Evolutionary conservation across 1,140 invertebrate species (phyloP), one percentile per base, ranked within the genome.

Genomic region (Galendromus occidentalis): DNA sequence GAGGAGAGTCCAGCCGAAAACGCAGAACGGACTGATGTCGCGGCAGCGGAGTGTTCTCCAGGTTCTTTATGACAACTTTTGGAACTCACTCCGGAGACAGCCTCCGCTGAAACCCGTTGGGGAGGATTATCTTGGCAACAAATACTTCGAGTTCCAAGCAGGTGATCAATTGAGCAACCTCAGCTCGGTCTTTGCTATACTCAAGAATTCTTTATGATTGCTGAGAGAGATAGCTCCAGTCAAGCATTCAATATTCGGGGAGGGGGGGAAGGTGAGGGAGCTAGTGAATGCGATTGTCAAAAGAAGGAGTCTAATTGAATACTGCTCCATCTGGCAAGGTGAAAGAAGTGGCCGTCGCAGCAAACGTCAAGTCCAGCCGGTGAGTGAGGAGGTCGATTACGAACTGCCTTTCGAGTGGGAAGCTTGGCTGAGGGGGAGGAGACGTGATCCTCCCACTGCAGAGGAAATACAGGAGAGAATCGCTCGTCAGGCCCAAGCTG

Each of bases 61-160:
- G 7, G 42, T 29, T 41, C 42, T 64, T 17, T 66, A 66, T 30
- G 2, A 9, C 14, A 33, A 64, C 42, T 68, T 68, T 44, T 22
- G 64, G 18, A 42, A 64, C n/a, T 68, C 68, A 5, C 44, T 68
- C 25, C 66, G 64, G 55, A 2, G 63, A 22, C 22, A 2, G 28
- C 33, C 29, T 22, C 44, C 17, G 2, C 47, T 29, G 22, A 79
- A 77, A 67, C 73, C 76, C 0, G 77, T 79, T 59, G 86, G 85
- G 17, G 80, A 81, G 72, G 87, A 91, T 76, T 81, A 84, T 70
- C 81, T 84, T 71, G 86, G 87, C 1, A 90, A 87, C 71, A 82
- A 83, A 71, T 91, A 87, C 74, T 91, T 79, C 73, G 86, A 91
- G 77, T 83, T 85, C 65, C 80, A 81, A 18, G 75, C 81, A 68